Base-by-base conservation (phyloP, 2,888 invertebrate species). In the Drosophila multiciliata region DNA sequence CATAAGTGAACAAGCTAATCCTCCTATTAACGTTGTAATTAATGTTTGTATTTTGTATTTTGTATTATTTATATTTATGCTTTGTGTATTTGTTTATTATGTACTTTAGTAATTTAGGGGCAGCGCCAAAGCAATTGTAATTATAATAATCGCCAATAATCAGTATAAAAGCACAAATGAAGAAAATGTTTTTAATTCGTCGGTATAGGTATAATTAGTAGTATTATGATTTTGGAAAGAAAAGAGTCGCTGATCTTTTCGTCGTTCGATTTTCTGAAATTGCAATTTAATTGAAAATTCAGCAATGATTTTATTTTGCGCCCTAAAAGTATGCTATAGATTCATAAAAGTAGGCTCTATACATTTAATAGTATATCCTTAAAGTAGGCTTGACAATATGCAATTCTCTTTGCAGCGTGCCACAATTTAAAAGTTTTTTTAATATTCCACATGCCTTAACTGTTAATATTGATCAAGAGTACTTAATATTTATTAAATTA, bases 1-100 rank as follows among this genome's bases (percentile, higher is more conserved):
- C 91, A 68, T 92, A 88, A 85, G 79, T 86, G 65, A 73, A 35
- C 20, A 38, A 11, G 3, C 45, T 15, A 20, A 17, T 3, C 2
- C 2, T 32, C 17, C 23, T 45, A 6, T 35, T 3, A 17, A 33
- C 23, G 53, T 52, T 64, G 38, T n/a, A 40, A n/a, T 45, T 15
- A 48, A 15, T 54, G 33, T 48, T 63, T 48, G n/a, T 40, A 12
- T 49, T 36, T 63, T 48, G n/a, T 40, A 12, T 49, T 36, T 52
- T 12, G 17, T 60, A 49, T 33, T 38, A 52, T 20, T 53, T 29
- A 17, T 49, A 29, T 36, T 8, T 29, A 20, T 35, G 35, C 20
- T 11, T 2, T 36, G 23, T 58, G 15, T 45, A 45, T 45, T 45
- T 45, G 17, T 23, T 45, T 45, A 45, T 23, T 15, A 23, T 45